Evolutionary conservation across 1,140 invertebrate species (phyloP).

Genomic region (Ruditapes philippinarum): DNA sequence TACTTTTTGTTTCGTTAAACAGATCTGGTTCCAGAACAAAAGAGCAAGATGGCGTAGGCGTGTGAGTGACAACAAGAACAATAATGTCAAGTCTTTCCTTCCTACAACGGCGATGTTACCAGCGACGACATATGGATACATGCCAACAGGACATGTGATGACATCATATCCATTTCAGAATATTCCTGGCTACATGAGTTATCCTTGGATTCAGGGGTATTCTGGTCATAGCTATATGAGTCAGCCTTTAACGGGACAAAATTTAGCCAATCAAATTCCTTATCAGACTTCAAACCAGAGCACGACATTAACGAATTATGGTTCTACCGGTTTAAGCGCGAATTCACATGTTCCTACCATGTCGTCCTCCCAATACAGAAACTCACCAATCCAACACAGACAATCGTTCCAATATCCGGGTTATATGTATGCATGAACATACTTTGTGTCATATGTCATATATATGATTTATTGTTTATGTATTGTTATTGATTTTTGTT

Average conservation of each 20-base stretch:
- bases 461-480: too few relatives aligned
- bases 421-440: not conserved
- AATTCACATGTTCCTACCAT: not conserved
- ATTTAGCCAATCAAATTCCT: not conserved
- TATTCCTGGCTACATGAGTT: not conserved
- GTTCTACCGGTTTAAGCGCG: not conserved
- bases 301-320: not conserved
- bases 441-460: too few relatives aligned
- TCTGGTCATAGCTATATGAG: not conserved
- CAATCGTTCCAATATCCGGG: not conserved
- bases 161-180: constrained; percentile 12
- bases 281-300: not conserved
- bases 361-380: not conserved
- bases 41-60: constrained; percentile 67
- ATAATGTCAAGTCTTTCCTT: not conserved
- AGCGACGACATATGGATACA: constrained; percentile 43
- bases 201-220: constrained; percentile 47
- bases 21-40: constrained; percentile 74
- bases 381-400: not conserved
- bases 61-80: constrained; percentile 59
- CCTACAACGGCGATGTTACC: constrained; percentile 13
- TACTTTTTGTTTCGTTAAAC: not conserved
- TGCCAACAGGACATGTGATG: constrained; percentile 34
- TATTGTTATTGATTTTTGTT: too few relatives aligned
- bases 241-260: not conserved